A percentile compares a stretch with the other conserved stretches of the same genome.
These are phyloP conservation scores for Dunckerocampus dactyliophorus DNA, from an alignment of 2,113 vertebrate species.

Conservation along the genomic window DNA sequence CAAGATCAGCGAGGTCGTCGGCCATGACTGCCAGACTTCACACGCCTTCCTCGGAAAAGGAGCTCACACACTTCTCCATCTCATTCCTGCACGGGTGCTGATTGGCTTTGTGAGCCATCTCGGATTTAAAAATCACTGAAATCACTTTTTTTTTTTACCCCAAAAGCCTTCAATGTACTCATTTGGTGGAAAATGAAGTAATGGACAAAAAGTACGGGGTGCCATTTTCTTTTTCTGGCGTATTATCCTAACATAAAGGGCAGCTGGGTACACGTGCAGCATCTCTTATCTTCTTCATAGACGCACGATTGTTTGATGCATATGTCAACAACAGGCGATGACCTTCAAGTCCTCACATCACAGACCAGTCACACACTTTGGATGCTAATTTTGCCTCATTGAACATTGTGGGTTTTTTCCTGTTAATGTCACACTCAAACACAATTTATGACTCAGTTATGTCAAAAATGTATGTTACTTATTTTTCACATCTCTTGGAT, in stretches of 20 bases:
- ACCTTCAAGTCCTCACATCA: neutral
- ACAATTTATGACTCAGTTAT: too few relatives aligned
- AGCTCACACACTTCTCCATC: slow-evolving; percentile 9
- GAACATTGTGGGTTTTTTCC: neutral
- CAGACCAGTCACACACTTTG: neutral
- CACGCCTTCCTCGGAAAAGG: neutral
- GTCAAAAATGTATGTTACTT: too few relatives aligned
- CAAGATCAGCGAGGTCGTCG: slow-evolving; percentile 66
- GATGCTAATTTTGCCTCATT: neutral
- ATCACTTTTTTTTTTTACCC: neutral
- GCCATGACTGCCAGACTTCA: slow-evolving; percentile 41
- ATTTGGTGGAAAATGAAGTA: neutral
- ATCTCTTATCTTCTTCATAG: neutral
- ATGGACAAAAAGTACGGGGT: neutral
- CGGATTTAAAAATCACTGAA: slow-evolving; percentile 23
- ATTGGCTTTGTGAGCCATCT: slow-evolving; percentile 26
- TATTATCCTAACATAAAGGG: slow-evolving; percentile 8
- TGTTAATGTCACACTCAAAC: neutral
- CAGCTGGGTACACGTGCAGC: neutral
- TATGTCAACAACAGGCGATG: neutral
- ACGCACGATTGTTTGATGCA: neutral
- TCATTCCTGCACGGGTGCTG: slow-evolving; percentile 21
- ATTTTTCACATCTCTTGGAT: too few relatives aligned
- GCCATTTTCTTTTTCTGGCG: neutral
- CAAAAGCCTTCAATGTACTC: slow-evolving; percentile 7